Evolutionary conservation across 2,797 vertebrate genomes (phyloP).

Genomic region (Euphonia xanthogaster): DNA sequence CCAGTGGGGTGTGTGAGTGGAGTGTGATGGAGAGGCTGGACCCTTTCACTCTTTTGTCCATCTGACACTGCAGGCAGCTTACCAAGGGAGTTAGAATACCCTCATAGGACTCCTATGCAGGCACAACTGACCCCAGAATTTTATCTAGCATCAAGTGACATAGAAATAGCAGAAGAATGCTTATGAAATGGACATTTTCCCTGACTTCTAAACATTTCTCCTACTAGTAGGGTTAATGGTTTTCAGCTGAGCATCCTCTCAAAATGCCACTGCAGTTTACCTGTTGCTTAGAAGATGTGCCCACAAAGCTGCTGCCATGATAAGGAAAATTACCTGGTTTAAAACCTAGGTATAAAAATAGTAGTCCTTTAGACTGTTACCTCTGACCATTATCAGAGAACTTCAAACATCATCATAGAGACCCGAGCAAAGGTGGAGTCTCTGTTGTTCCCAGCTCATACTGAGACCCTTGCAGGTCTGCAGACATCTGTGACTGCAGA

Average conservation of each 20-base stretch:
- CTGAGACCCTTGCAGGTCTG: not conserved
- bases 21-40: not conserved
- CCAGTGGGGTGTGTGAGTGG: not conserved
- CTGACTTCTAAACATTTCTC: not conserved
- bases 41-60: not conserved
- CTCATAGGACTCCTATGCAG: not conserved
- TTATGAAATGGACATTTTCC: not conserved
- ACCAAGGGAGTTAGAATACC: not conserved
- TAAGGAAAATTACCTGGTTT: not conserved
- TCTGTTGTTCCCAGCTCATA: not conserved
- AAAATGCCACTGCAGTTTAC: not conserved
- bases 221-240: not conserved
- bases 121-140: not conserved
- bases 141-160: not conserved
- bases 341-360: not conserved
- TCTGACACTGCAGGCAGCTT: not conserved
- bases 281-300: not conserved
- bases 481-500: not conserved
- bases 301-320: not conserved
- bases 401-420: not conserved
- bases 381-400: not conserved
- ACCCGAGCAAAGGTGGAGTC: not conserved
- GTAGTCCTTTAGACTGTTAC: not conserved
- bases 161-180: not conserved
- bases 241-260: not conserved